A percentile compares a stretch with the other conserved stretches of the same genome.
phyloP scores from a whole-genome alignment of 2,888 invertebrate species.

The Meghimatium bilineatum region DNA sequence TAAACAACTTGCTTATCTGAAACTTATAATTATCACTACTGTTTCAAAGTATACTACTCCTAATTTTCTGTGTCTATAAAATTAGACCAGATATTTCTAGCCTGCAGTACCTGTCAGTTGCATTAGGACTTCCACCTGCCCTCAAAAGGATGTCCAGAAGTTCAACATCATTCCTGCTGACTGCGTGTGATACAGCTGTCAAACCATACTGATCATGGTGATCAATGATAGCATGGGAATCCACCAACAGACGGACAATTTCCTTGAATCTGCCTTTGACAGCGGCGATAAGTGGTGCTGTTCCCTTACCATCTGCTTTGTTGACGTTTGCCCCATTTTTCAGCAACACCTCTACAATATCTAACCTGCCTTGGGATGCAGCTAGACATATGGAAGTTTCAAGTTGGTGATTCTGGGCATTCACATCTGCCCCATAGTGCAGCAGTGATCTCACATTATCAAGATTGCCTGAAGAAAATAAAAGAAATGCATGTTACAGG shows the following conservation, averaged over 20 bases:
- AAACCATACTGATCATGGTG: conserved; percentile 25
- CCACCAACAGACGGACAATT: conserved; percentile 18
- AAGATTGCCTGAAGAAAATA: not conserved
- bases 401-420: conserved; percentile 41
- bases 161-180: conserved; percentile 26
- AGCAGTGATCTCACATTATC: not conserved
- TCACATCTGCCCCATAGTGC: conserved; percentile 33
- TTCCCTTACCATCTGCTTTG: conserved; percentile 1
- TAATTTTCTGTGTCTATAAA: not conserved
- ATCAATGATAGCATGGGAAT: conserved; percentile 9
- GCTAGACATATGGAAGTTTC: conserved; percentile 20
- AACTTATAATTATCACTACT: too few species aligned
- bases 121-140: conserved; percentile 35
- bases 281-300: conserved; percentile 21
- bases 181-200: conserved; percentile 40
- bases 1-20: too few species aligned
- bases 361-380: not conserved
- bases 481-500: too few species aligned
- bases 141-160: conserved; percentile 26
- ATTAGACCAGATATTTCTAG: not conserved
- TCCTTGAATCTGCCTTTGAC: conserved; percentile 23
- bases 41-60: too few species aligned
- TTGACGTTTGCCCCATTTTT: conserved; percentile 24
- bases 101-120: conserved; percentile 31
- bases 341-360: conserved; percentile 5